Conservation (phyloP, 2,888 invertebrate species). For the Dryomyza anilis region DNA sequence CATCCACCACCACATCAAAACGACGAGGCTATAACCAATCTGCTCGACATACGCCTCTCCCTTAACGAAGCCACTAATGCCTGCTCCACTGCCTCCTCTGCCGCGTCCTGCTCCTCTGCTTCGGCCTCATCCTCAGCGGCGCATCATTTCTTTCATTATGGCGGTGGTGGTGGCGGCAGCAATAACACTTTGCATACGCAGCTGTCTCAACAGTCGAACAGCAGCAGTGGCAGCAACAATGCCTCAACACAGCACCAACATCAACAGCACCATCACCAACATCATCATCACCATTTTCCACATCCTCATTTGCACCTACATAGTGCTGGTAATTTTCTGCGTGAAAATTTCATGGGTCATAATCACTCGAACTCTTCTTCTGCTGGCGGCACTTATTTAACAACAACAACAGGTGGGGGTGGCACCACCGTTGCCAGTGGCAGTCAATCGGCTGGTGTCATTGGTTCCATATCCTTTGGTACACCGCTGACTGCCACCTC, state of each 20-base stretch:
- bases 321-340: slow-evolving; percentile 55
- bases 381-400: slow-evolving; percentile 34
- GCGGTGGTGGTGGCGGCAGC: slow-evolving; percentile 32
- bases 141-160: slow-evolving; percentile 46
- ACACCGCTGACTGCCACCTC: slow-evolving; percentile 38
- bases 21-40: slow-evolving; percentile 54
- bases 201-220: not conserved
- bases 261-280: slow-evolving; percentile 42
- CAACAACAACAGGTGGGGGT: slow-evolving; percentile 48
- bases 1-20: slow-evolving; percentile 48
- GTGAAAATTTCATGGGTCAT: slow-evolving; percentile 56
- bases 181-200: not conserved
- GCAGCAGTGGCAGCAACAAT: too few species aligned
- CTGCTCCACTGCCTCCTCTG: too few species aligned
- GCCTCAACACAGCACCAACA: slow-evolving; percentile 31
- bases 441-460: slow-evolving; percentile 57
- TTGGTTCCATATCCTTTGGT: slow-evolving; percentile 53
- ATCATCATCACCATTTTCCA: slow-evolving; percentile 54
- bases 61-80: slow-evolving; percentile 53
- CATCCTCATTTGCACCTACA: slow-evolving; percentile 54
- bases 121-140: slow-evolving; percentile 38
- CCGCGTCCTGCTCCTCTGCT: not conserved
- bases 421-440: slow-evolving; percentile 63
- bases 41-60: slow-evolving; percentile 57
- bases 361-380: slow-evolving; percentile 18